These are phyloP conservation scores for Aphodius granarius DNA, from an alignment of 2,888 invertebrate genomes.

Conservation along the genomic window DNA sequence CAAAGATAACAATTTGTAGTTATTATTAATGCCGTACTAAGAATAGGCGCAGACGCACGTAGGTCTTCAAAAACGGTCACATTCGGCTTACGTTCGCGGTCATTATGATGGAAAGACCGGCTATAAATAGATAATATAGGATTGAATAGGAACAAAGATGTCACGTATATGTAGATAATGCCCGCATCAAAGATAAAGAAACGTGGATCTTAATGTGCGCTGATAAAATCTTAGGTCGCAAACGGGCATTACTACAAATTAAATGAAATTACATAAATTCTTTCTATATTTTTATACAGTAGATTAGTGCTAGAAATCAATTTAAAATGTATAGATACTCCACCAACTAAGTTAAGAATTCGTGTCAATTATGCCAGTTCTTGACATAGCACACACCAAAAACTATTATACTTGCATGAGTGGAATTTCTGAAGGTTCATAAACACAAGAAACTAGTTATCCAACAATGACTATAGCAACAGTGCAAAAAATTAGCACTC, in stretches of 20 bases:
- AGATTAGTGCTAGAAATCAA: too few species aligned
- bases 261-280: too few species aligned
- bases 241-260: too few species aligned
- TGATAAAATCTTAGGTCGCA: too few species aligned
- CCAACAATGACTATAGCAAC: not conserved
- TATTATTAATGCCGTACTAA: not conserved
- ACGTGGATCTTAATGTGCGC: not conserved
- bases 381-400: too few species aligned
- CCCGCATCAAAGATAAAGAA: not conserved
- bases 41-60: not conserved
- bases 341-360: too few species aligned
- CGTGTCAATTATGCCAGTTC: too few species aligned
- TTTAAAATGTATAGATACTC: too few species aligned
- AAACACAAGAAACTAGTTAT: not conserved
- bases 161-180: not conserved
- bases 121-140: not conserved
- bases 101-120: not conserved
- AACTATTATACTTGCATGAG: too few species aligned
- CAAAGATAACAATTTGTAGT: not conserved
- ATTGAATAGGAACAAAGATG: not conserved
- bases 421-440: too few species aligned
- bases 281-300: too few species aligned
- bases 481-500: not conserved
- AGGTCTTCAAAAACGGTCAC: not conserved
- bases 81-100: not conserved